Conservation (phyloP, 2,888 invertebrate species). For the Formica aserva region DNA sequence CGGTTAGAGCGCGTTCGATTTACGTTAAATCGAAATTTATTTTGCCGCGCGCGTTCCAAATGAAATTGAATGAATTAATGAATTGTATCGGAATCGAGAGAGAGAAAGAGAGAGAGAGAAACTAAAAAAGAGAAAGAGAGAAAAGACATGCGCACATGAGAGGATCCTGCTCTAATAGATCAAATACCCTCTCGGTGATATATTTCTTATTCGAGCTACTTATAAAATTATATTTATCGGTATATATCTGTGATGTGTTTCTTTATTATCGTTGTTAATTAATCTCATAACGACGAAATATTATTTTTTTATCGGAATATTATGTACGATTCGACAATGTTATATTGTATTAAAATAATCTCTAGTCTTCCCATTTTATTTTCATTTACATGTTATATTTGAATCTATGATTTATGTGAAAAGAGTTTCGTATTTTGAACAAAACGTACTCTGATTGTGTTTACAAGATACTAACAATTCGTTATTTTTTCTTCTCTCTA, state of each 20-base stretch:
- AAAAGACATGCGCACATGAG: not conserved
- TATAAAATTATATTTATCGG: slow-evolving; percentile 46
- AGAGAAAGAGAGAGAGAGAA: not conserved
- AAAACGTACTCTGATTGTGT: not conserved
- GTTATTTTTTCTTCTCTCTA: not conserved
- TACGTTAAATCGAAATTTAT: slow-evolving; percentile 52
- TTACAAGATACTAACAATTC: not conserved
- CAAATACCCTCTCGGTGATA: slow-evolving; percentile 30
- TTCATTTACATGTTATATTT: not conserved
- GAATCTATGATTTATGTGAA: slow-evolving; percentile 20
- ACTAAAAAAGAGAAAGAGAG: not conserved
- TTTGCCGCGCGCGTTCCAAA: slow-evolving; percentile 31
- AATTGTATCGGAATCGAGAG: slow-evolving; percentile 28
- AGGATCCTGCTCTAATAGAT: slow-evolving; percentile 20
- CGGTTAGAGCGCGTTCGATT: slow-evolving; percentile 46
- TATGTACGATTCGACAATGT: not conserved
- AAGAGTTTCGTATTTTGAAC: slow-evolving; percentile 1
- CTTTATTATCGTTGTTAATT: slow-evolving; percentile 34
- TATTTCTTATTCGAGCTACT: slow-evolving; percentile 26
- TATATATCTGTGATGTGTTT: slow-evolving; percentile 23
- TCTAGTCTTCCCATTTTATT: slow-evolving; percentile 28
- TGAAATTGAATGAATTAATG: slow-evolving; percentile 55
- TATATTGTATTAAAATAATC: slow-evolving; percentile 1
- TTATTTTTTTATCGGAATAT: slow-evolving; percentile 4
- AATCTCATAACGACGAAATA: slow-evolving; percentile 35